Percentiles rank a stretch among this genome's conserved stretches.
Evolutionary conservation across 2,113 vertebrate species (phyloP).

Genomic region (Cricetomys ansorgei): DNA sequence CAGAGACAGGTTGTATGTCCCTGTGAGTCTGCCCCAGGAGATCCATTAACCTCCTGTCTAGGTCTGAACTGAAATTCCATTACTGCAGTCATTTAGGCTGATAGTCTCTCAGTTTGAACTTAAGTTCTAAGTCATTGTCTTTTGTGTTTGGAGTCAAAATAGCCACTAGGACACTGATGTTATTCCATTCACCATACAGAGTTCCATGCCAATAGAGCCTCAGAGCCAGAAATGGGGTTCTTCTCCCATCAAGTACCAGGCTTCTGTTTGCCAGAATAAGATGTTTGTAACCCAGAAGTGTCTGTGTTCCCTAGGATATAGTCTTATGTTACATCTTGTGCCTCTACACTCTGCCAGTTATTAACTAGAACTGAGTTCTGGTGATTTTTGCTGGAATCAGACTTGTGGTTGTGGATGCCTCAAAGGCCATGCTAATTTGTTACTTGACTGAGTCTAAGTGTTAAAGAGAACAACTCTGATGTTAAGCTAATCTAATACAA

Average conservation of each 20-base stretch:
- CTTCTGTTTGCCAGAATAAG: not conserved
- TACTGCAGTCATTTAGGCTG: not conserved
- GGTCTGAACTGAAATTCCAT: not conserved
- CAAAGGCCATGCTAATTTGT: not conserved
- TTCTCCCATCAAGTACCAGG: not conserved
- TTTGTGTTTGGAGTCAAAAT: conserved; percentile 12
- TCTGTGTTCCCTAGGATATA: not conserved
- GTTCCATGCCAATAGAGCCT: not conserved
- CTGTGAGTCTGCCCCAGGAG: not conserved
- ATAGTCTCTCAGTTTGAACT: not conserved
- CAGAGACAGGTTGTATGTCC: not conserved
- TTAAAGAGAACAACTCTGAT: not conserved
- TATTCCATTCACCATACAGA: not conserved
- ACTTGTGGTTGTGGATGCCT: not conserved
- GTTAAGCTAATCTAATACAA: not conserved
- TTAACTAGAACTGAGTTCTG: not conserved
- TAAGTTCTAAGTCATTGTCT: conserved; percentile 9
- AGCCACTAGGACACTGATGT: not conserved
- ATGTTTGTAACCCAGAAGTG: not conserved
- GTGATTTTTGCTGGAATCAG: not conserved
- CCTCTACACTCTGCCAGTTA: not conserved
- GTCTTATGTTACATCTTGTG: not conserved
- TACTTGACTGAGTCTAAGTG: not conserved
- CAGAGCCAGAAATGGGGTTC: no score
- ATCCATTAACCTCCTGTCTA: not conserved